These are phyloP conservation scores for Dicentrarchus labrax DNA, from an alignment of 2,113 vertebrate genomes.

Conservation along the genomic window DNA sequence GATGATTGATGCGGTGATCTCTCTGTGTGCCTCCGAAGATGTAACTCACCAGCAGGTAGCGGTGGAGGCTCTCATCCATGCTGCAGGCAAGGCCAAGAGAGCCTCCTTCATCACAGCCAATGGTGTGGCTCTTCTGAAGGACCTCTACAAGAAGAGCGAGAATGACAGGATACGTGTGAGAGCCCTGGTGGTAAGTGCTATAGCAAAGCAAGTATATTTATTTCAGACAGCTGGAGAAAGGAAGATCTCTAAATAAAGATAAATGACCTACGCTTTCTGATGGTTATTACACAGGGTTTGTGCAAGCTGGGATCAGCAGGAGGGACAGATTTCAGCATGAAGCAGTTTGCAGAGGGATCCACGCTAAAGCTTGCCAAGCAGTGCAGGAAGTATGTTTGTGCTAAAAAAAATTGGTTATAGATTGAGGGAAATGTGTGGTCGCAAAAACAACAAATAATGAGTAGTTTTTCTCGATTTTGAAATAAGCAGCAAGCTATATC, in stretches of 20 bases:
- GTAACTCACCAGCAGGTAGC: conserved; percentile 95
- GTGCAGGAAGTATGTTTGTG: conserved; percentile 93
- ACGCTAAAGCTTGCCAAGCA: conserved; percentile 96
- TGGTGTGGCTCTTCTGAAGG: conserved; percentile 93
- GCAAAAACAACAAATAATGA: neutral
- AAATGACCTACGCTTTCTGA: neutral
- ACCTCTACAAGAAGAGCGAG: conserved; percentile 96
- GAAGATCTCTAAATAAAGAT: neutral
- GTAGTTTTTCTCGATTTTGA: conserved; percentile 17
- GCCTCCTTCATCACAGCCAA: conserved; percentile 97
- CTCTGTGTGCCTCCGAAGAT: conserved; percentile 90
- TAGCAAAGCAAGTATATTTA: neutral
- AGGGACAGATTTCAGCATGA: conserved; percentile 99
- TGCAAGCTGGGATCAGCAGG: conserved; percentile 97
- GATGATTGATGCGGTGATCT: conserved; percentile 93
- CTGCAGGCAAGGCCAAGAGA: conserved; percentile 94
- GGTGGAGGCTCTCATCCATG: conserved; percentile 95
- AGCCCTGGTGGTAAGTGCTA: conserved; percentile 92
- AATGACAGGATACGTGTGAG: conserved; percentile 96
- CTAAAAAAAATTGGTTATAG: neutral
- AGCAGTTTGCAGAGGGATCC: conserved; percentile 98
- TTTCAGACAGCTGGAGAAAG: conserved; percentile 7
- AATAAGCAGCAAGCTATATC: conserved; percentile 1
- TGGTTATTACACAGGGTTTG: conserved; percentile 87
- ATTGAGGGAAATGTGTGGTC: conserved; percentile 14